Conservation (phyloP, 2,113 vertebrate species). For the Crotalus viridis region DNA sequence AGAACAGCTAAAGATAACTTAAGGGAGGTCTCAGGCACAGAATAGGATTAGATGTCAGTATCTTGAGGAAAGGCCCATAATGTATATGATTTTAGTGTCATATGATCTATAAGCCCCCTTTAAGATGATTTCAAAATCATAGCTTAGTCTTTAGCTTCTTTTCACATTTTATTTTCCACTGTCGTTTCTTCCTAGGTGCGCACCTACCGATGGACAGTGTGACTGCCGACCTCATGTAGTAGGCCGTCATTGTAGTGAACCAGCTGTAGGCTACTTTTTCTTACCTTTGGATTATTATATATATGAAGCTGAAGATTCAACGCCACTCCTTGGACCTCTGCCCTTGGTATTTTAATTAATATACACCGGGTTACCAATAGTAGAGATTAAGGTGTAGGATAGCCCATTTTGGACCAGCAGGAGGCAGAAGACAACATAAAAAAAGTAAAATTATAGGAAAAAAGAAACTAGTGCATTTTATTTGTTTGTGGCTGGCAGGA, state of each 20-base stretch:
- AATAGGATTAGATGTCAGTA: too few species aligned
- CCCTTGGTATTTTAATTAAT: slow-evolving; percentile 66
- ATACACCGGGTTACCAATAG: neutral
- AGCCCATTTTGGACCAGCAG: fast-evolving
- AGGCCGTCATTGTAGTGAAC: slow-evolving; percentile 75
- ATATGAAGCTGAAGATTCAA: slow-evolving; percentile 83
- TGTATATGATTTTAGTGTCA: too few species aligned
- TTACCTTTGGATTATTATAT: slow-evolving; percentile 82
- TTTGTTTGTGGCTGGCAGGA: neutral
- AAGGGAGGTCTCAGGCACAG: too few species aligned
- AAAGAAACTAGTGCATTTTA: neutral
- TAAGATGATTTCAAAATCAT: neutral
- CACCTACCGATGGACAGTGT: slow-evolving; percentile 75
- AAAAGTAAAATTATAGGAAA: neutral
- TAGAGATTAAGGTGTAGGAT: neutral
- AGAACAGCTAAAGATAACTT: too few species aligned
- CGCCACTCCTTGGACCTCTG: slow-evolving; percentile 57
- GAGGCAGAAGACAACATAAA: neutral
- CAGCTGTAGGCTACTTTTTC: slow-evolving; percentile 80
- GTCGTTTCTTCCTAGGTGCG: slow-evolving; percentile 68
- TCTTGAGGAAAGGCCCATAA: too few species aligned
- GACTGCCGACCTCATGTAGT: slow-evolving; percentile 78
- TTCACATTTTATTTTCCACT: neutral
- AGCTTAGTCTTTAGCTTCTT: neutral
- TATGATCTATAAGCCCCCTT: too few species aligned